Percentiles rank a stretch among this genome's conserved stretches.
phyloP scores from a whole-genome alignment of 2,888 invertebrate species.

The Andrena bucephala region DNA sequence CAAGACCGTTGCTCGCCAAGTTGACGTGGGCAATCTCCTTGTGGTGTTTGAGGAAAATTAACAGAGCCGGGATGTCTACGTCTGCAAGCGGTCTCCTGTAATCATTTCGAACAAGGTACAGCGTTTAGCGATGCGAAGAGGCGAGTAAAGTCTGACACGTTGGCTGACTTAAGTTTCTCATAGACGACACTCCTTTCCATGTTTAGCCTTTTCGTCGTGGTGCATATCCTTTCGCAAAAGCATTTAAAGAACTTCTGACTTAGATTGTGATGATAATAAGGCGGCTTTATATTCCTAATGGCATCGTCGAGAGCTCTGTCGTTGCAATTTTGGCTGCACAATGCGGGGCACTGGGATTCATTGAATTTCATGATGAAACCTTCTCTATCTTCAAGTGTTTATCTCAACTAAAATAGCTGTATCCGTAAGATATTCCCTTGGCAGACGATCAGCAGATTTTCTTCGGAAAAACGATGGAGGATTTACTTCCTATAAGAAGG shows the following conservation, averaged over 20 bases:
- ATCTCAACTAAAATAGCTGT: neutral
- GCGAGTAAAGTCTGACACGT: neutral
- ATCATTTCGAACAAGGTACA: conserved; percentile 32
- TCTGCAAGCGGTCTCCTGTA: conserved; percentile 85
- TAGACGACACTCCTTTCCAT: conserved; percentile 86
- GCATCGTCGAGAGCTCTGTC: neutral
- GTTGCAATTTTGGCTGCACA: neutral
- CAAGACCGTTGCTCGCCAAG: conserved; percentile 87
- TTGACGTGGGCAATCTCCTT: conserved; percentile 86
- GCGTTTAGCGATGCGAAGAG: conserved; percentile 2
- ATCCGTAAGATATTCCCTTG: neutral
- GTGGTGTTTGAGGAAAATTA: conserved; percentile 85
- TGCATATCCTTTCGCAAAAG: conserved; percentile 86
- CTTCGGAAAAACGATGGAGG: conserved; percentile 32
- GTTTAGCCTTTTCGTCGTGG: conserved; percentile 86
- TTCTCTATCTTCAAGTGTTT: conserved; percentile 5
- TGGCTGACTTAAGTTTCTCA: conserved; percentile 82
- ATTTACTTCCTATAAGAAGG: conserved; percentile 36
- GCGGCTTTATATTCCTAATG: neutral
- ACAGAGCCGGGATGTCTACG: conserved; percentile 86
- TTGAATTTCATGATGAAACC: conserved; percentile 25
- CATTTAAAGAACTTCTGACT: conserved; percentile 72
- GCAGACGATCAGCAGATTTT: conserved; percentile 12
- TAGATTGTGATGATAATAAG: neutral
- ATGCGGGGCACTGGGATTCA: neutral